Base-by-base conservation (phyloP, 2,888 invertebrate genomes). In the Seira ritae region DNA sequence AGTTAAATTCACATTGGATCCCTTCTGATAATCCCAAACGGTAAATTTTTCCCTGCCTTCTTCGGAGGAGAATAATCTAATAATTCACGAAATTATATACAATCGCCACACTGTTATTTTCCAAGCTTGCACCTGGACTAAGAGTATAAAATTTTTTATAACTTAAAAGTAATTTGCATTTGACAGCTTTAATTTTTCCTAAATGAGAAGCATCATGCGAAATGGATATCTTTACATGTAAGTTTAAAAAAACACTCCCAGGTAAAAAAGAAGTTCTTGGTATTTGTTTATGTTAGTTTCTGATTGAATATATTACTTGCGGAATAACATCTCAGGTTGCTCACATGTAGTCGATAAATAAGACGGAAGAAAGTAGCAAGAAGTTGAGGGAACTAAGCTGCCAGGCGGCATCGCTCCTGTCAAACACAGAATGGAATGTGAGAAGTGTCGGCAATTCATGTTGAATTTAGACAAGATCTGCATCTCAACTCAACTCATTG, bases 391-490 rank as follows among this genome's bases (percentile, higher is more conserved):
- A 72, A 67, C 6, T 6, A 20, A 6, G 15, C 55, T 68, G 75
- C 71, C 62, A 65, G 20, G 81, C 75, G 8, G 22, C 15, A 20
- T 2, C 50, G 12, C 50, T 15, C 37, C 84, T 84, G 79, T 79
- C 79, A 83, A 73, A 24, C 37, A 75, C 65, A 73, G 78, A 83
- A 79, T 84, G 84, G 76, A 84, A 84, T 84, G 79, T 75, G 75
- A 84, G 79, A 84, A 80, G 79, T 79, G 78, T 78, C 75, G 79
- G 84, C 79, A 84, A 84, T 80, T 84, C 79, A 80, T 75, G 83
- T 80, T 70, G 79, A 79, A 79, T 67, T 76, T 72, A 83, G 78
- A 83, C 74, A 79, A 79, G 74, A 83, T 74, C 70, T 78, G 31
- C 73, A 73, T 68, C 68, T 66, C 55, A 74, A 81, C 37, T 73